phyloP scores from a whole-genome alignment of 2,888 invertebrate species.

The Ormyrus labotus region DNA sequence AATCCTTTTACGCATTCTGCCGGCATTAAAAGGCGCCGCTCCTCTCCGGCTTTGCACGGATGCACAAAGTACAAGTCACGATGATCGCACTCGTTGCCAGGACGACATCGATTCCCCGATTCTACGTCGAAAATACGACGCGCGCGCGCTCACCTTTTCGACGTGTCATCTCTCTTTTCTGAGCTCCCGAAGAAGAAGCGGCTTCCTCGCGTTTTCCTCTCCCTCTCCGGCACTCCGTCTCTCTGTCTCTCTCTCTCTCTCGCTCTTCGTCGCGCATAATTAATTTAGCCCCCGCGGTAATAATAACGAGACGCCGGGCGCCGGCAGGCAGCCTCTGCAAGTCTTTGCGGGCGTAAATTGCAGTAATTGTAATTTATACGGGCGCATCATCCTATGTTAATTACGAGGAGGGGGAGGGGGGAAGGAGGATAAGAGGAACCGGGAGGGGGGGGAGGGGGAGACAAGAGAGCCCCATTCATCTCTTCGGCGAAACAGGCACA shows the following conservation, averaged over 20 bases:
- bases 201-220: not conserved
- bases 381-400: constrained; percentile 42
- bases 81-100: constrained; percentile 48
- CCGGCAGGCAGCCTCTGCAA: not conserved
- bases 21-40: constrained; percentile 43
- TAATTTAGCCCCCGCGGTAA: too few relatives aligned
- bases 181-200: too few relatives aligned
- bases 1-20: constrained; percentile 36
- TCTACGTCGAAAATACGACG: constrained; percentile 44
- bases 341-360: constrained; percentile 19
- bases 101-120: constrained; percentile 52
- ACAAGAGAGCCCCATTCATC: constrained; percentile 19
- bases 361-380: constrained; percentile 46
- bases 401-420: not conserved
- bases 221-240: not conserved
- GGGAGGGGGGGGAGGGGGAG: not conserved
- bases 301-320: not conserved
- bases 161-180: not conserved
- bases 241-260: constrained; percentile 10
- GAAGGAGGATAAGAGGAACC: not conserved
- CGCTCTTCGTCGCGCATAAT: too few relatives aligned
- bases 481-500: constrained; percentile 8
- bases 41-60: constrained; percentile 39
- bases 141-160: not conserved
- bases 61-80: constrained; percentile 54